phyloP scores from a whole-genome alignment of 2,113 vertebrate species.

The Bubo scandiacus region DNA sequence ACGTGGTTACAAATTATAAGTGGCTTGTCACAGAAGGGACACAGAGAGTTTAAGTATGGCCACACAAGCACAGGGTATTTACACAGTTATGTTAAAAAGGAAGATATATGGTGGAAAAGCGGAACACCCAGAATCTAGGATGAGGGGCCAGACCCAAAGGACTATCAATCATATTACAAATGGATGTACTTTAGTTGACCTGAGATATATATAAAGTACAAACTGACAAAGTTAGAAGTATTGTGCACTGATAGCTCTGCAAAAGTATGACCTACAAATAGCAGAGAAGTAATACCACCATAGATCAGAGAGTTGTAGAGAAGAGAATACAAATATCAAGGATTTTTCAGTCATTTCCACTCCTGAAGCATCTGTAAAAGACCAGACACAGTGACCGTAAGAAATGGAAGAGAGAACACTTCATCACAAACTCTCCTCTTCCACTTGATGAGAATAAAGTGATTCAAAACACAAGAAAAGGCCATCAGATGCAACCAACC shows the following conservation, averaged over 20 bases:
- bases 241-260: not conserved
- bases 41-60: not conserved
- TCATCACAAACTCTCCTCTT: not conserved
- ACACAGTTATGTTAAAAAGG: not conserved
- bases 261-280: not conserved
- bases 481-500: fast-evolving
- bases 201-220: not conserved
- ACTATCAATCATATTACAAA: not conserved
- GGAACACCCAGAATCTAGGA: not conserved
- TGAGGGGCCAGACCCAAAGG: not conserved
- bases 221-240: not conserved
- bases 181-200: not conserved
- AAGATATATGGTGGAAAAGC: not conserved
- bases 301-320: not conserved
- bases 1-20: not conserved
- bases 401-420: not conserved
- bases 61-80: not conserved
- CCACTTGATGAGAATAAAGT: not conserved
- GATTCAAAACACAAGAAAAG: not conserved
- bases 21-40: not conserved
- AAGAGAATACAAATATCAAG: not conserved
- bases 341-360: not conserved
- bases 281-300: not conserved
- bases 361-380: not conserved
- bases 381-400: not conserved